A percentile compares a stretch with the other conserved stretches of the same genome.
These are phyloP conservation scores for Nestor notabilis DNA, from an alignment of 2,113 vertebrate genomes.

Conservation along the genomic window DNA sequence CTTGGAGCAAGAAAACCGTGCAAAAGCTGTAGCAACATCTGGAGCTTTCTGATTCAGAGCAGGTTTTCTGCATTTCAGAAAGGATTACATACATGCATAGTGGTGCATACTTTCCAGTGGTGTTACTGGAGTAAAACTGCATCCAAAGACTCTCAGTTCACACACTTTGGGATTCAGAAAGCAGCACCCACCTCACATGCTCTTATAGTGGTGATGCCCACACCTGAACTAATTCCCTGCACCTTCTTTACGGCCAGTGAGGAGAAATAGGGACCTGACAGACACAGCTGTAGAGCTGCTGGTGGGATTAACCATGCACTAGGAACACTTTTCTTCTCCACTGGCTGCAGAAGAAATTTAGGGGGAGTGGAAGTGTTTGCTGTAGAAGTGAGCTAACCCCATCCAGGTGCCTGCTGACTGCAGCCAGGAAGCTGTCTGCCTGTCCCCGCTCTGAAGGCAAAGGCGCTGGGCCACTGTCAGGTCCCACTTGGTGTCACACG, in stretches of 20 bases:
- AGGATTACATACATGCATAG: neutral
- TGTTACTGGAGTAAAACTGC: neutral
- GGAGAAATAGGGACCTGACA: accelerated
- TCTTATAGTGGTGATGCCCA: neutral
- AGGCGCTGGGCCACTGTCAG: neutral
- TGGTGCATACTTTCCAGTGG: neutral
- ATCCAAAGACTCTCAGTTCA: neutral
- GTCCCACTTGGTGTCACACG: accelerated
- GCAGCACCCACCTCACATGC: neutral
- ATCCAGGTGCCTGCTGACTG: neutral
- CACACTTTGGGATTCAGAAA: neutral
- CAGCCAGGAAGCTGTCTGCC: neutral
- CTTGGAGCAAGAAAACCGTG: neutral
- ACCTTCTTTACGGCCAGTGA: neutral
- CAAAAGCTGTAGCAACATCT: neutral
- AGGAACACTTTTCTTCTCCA: neutral
- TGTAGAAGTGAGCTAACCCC: neutral
- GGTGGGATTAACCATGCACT: neutral
- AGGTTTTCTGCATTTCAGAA: neutral
- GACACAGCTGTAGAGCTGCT: neutral
- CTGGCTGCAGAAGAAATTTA: neutral
- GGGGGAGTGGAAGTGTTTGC: neutral
- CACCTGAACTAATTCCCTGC: neutral
- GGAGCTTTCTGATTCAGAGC: neutral
- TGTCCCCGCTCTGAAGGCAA: neutral